Conservation (phyloP, 2,797 vertebrate species). For the Microchirus variegatus region DNA sequence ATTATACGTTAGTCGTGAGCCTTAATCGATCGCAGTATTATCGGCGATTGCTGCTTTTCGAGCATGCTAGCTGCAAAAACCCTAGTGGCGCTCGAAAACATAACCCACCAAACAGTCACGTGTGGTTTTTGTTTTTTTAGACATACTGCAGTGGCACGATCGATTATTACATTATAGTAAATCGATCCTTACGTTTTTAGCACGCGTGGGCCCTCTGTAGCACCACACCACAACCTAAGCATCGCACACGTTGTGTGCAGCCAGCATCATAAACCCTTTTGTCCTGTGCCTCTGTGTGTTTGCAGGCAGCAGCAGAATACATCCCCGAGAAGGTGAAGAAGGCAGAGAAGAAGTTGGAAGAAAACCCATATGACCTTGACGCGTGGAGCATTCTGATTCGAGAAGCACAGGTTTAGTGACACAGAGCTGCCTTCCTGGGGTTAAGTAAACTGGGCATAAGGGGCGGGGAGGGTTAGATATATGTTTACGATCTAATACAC, state of each 20-base stretch:
- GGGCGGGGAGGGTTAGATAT: constrained; percentile 45
- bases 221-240: neutral
- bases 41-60: neutral
- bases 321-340: constrained; percentile 99
- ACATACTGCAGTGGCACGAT: neutral
- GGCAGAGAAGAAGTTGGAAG: constrained; percentile 99
- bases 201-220: no score
- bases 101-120: neutral
- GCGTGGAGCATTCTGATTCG: constrained; percentile 99
- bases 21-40: rapidly evolving
- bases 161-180: neutral
- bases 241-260: neutral
- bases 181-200: neutral
- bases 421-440: constrained; percentile 98
- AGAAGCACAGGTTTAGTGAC: constrained; percentile 99
- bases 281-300: constrained; percentile 60
- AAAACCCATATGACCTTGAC: constrained; percentile 99
- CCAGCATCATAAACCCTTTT: constrained; percentile 33
- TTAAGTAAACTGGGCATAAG: constrained; percentile 70
- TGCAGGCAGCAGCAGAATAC: constrained; percentile 91
- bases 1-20: rapidly evolving
- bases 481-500: constrained; percentile 37
- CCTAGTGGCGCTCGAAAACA: neutral
- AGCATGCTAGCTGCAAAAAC: neutral
- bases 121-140: no score